Percentiles rank a stretch among this genome's conserved stretches.
These are phyloP conservation scores for Sinotaia quadrata DNA, from an alignment of 2,888 invertebrate genomes.

Conservation along the genomic window DNA sequence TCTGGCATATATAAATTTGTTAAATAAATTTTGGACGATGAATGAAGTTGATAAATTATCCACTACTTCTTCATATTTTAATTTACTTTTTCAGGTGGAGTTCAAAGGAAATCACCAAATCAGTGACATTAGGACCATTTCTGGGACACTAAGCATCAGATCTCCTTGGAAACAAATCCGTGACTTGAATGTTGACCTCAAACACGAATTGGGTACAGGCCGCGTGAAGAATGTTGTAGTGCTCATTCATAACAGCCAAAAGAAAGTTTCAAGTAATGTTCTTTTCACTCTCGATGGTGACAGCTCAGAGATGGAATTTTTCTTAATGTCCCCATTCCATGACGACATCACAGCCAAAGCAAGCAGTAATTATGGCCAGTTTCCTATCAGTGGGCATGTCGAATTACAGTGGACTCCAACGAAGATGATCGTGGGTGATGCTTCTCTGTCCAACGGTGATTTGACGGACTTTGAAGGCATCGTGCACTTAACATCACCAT, in stretches of 20 bases:
- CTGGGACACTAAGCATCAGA: constrained; percentile 39
- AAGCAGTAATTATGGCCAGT: constrained; percentile 34
- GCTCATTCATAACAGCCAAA: constrained; percentile 34
- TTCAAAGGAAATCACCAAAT: constrained; percentile 3
- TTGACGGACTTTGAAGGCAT: constrained; percentile 31
- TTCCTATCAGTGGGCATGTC: constrained; percentile 41
- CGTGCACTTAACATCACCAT: constrained; percentile 37
- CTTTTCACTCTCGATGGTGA: constrained; percentile 38
- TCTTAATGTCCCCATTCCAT: constrained; percentile 36
- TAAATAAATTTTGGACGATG: neutral
- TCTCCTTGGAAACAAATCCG: constrained; percentile 39
- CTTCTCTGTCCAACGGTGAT: constrained; percentile 35
- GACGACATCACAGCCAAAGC: constrained; percentile 39
- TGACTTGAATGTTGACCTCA: constrained; percentile 38
- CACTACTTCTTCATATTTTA: neutral
- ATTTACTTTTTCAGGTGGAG: neutral
- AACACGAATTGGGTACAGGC: constrained; percentile 47
- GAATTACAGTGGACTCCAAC: constrained; percentile 37
- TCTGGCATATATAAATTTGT: neutral
- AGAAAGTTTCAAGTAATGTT: constrained; percentile 32
- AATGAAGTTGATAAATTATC: neutral
- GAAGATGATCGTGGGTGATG: constrained; percentile 40
- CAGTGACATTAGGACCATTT: constrained; percentile 24
- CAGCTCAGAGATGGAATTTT: constrained; percentile 35
- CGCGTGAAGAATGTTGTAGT: constrained; percentile 38